These are phyloP conservation scores for Neelides folsomi DNA, from an alignment of 2,888 invertebrate species.

Conservation along the genomic window DNA sequence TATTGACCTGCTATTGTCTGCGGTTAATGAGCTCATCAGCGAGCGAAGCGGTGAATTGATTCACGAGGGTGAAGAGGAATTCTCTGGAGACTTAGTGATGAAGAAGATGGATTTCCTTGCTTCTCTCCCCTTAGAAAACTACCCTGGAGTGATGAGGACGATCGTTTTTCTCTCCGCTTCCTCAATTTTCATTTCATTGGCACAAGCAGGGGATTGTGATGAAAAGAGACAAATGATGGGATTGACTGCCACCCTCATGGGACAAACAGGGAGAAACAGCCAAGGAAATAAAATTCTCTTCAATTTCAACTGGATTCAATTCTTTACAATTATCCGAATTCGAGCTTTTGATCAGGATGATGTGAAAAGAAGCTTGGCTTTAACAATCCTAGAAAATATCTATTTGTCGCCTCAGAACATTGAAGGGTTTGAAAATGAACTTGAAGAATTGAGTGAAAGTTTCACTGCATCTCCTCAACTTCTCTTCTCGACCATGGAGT, in stretches of 20 bases:
- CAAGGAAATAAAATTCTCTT: constrained; percentile 26
- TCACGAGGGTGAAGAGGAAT: constrained; percentile 10
- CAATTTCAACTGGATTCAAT: constrained; percentile 18
- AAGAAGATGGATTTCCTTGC: constrained; percentile 14
- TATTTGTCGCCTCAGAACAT: constrained; percentile 25
- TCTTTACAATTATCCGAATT: constrained; percentile 14
- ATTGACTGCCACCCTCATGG: constrained; percentile 9
- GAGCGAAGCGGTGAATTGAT: constrained; percentile 14
- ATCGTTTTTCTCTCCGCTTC: constrained; percentile 10
- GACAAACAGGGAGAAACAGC: constrained; percentile 13
- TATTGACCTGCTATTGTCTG: constrained; percentile 5
- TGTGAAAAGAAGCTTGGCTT: constrained; percentile 7
- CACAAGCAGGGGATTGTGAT: neutral
- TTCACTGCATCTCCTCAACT: constrained; percentile 8
- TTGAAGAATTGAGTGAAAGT: constrained; percentile 13
- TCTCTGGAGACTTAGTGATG: constrained; percentile 12
- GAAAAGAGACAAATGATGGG: constrained; percentile 8
- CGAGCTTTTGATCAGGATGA: constrained; percentile 5
- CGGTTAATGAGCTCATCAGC: neutral
- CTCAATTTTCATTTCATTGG: constrained; percentile 8
- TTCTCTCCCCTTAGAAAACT: constrained; percentile 19
- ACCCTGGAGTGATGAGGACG: constrained; percentile 15
- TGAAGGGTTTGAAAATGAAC: constrained; percentile 17
- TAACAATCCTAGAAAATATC: constrained; percentile 18
- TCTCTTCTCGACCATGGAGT: constrained; percentile 13